Evolutionary conservation across 2,888 invertebrate genomes (phyloP).

Genomic region (Adela reaumurella): DNA sequence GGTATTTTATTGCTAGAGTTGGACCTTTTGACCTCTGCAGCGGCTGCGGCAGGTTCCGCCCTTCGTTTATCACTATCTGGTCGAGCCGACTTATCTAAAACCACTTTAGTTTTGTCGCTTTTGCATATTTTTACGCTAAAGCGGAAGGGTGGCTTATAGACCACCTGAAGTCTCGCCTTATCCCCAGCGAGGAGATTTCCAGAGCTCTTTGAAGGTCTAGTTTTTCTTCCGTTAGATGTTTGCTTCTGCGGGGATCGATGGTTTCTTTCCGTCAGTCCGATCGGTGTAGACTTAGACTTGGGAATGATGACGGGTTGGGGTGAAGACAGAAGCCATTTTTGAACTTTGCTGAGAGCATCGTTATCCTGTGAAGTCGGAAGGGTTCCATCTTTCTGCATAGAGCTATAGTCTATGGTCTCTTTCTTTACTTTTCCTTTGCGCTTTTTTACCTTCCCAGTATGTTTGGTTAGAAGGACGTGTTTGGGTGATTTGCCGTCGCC

Average conservation of each 20-base stretch:
- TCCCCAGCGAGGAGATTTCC: conserved; percentile 64
- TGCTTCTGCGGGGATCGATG: conserved; percentile 48
- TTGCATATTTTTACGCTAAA: conserved; percentile 77
- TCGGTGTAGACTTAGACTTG: conserved; percentile 82
- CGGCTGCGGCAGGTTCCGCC: conserved; percentile 16
- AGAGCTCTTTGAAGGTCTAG: conserved; percentile 64
- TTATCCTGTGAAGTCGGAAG: conserved; percentile 52
- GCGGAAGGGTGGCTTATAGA: conserved; percentile 84
- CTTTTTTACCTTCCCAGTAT: conserved; percentile 45
- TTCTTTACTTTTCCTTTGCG: conserved; percentile 60
- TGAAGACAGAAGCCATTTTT: conserved; percentile 78
- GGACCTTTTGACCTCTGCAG: conserved; percentile 26
- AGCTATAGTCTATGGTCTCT: conserved; percentile 78
- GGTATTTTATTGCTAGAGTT: conserved; percentile 24
- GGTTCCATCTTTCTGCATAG: conserved; percentile 58
- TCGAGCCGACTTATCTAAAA: conserved; percentile 55
- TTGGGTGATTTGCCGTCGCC: conserved; percentile 56
- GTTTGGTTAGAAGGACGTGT: conserved; percentile 48
- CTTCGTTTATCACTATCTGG: conserved; percentile 44
- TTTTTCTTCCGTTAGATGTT: conserved; percentile 42
- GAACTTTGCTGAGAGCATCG: conserved; percentile 70
- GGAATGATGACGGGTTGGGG: conserved; percentile 62
- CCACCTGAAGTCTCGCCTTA: conserved; percentile 77
- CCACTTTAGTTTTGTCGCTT: conserved; percentile 64
- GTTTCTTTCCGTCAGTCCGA: conserved; percentile 60